Base-by-base conservation (phyloP, 2,888 invertebrate species). In the Torymus auratus region DNA sequence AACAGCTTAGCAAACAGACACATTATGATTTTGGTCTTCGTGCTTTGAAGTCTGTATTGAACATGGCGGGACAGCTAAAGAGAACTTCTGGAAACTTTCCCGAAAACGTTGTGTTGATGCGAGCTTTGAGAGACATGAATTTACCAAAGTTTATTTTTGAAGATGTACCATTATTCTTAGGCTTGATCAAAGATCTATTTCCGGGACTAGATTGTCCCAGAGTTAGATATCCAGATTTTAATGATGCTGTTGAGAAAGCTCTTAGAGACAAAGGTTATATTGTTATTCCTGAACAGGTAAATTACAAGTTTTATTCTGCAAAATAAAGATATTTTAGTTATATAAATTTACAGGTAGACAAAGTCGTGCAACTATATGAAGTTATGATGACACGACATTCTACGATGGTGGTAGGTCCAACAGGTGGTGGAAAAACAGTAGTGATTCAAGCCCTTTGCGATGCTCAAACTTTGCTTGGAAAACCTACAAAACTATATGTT, bases 381-480 rank as follows among this genome's bases (percentile, higher is more conserved):
- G 97, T 97, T 0, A 97, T 98, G 97, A 96, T 97, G 96, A 97
- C 96, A 0, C 93, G 97, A 56, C 97, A 98, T 91, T 97, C 96
- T 71, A 94, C 95, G 3, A 98, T 98, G 97, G 91, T 98, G 83
- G 96, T 98, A 2, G 98, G 98, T 0, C 97, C 97, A 20, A 98
- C 98, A 4, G 97, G 98, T 41, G 97, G 97, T 28, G 98, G 98
- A 17, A 98, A 98, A 92, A 94, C 96, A 1, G 96, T 97, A 56
- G 95, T 98, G 53, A 94, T 97, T 83, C 84, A 84, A 78, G 94
- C 95, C 1, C 91, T 98, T 62, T 94, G 95, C 83, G 94, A 95
- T 86, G 95, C 97, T 13, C 97, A 97, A 91, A 95, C 93, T 67
- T 91, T 94, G 84, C 91, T 97, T 83, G 95, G 95, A 1, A 91